Base-by-base conservation (phyloP, 1,140 invertebrate genomes). In the Drosophila tsacasi region DNA sequence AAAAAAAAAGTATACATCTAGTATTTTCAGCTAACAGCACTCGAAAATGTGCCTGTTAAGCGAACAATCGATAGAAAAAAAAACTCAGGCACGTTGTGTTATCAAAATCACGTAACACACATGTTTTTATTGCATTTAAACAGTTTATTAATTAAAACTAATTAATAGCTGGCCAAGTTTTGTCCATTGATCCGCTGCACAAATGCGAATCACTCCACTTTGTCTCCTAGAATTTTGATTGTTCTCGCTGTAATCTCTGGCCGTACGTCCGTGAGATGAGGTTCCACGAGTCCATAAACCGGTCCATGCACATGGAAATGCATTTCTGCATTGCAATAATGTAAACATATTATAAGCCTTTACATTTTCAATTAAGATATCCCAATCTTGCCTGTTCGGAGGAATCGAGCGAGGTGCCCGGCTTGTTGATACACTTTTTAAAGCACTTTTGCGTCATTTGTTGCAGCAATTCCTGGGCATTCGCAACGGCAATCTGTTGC, bases 381-480 rank as follows among this genome's bases (percentile, higher is more conserved):
- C 1, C 5, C 19, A 42, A 4, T 55, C 30, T 61, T 68, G 97
- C 97, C 94, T 98, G 97, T 95, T 99, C 98, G 2, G 97, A 97
- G 93, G 95, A 97, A 93, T 98, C 97, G 72, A 99, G 93, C 12
- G 96, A 96, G 17, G 96, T 96, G n/a, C 98, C 98, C 17, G 98
- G 98, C 93, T 98, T 98, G 54, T 93, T 93, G 75, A 99, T 96
- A 93, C 98, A 99, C 92, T 99, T 99, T 93, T 97, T 97, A 91
- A 99, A 99, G 94, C 98, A 99, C 94, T 99, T 99, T 92, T 99
- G 97, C 40, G 98, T 97, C 95, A 99, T 98, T 96, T 99, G 97
- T 93, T 96, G 96, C 47, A 99, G 94, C 77, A 99, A 93, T 95
- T 99, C 98, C 93, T 99, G 98, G 23, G 97, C 97, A 94, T 98